These are phyloP conservation scores for Epinotia bilunana DNA, from an alignment of 2,888 invertebrate genomes.

Conservation along the genomic window DNA sequence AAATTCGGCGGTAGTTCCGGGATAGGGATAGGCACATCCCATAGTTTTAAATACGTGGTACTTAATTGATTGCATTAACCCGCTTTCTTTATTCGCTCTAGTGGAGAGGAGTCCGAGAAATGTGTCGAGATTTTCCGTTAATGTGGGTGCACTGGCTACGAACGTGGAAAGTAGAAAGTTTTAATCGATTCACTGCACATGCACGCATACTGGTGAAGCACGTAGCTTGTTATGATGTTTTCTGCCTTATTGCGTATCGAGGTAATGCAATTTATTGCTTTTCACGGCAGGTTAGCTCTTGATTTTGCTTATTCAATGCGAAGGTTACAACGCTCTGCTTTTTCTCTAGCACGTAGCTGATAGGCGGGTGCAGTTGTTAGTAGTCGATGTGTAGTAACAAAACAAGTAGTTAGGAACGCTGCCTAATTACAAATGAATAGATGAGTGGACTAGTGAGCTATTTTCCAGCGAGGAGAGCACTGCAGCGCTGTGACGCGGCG, in stretches of 20 bases:
- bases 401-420: constrained; percentile 30
- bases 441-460: constrained; percentile 44
- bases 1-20: constrained; percentile 5
- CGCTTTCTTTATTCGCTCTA: constrained; percentile 80
- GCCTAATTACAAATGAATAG: constrained; percentile 40
- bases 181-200: constrained; percentile 81
- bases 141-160: constrained; percentile 70
- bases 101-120: constrained; percentile 76
- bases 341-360: background rate
- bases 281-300: constrained; percentile 36
- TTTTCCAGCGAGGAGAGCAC: constrained; percentile 52
- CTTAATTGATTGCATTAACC: constrained; percentile 63
- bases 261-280: constrained; percentile 49
- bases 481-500: constrained; percentile 61
- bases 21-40: constrained; percentile 10
- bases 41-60: constrained; percentile 32
- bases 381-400: constrained; percentile 26
- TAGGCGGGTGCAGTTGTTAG: background rate
- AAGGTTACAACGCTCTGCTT: constrained; percentile 34
- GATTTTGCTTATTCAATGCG: constrained; percentile 39
- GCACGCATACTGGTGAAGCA: constrained; percentile 70
- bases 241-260: constrained; percentile 62
- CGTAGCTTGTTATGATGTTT: constrained; percentile 62
- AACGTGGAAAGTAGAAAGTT: constrained; percentile 83
- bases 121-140: constrained; percentile 80